phyloP scores from a whole-genome alignment of 2,888 invertebrate species.

The Empis livida region DNA sequence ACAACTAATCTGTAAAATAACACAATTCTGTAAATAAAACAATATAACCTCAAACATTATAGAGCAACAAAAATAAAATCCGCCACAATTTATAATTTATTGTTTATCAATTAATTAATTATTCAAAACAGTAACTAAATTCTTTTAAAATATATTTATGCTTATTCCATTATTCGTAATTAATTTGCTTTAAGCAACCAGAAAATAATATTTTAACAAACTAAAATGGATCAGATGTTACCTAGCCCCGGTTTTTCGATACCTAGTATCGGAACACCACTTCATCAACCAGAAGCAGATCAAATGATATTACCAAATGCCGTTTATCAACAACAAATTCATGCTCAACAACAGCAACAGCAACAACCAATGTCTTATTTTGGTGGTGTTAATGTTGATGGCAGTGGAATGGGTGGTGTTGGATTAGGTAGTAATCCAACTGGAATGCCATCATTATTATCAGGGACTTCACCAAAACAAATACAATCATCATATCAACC shows the following conservation, averaged over 20 bases:
- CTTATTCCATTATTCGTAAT: too few species aligned
- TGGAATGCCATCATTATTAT: conserved; percentile 46
- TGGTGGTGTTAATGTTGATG: not conserved
- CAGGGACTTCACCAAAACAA: conserved; percentile 51
- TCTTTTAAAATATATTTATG: too few species aligned
- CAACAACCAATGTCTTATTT: not conserved
- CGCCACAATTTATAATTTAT: too few species aligned
- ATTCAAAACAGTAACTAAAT: too few species aligned
- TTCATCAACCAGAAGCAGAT: conserved; percentile 84
- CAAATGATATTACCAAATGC: conserved; percentile 80
- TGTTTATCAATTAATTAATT: too few species aligned
- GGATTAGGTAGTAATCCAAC: conserved; percentile 30
- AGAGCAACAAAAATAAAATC: too few species aligned
- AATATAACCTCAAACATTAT: too few species aligned
- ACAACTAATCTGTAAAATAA: too few species aligned
- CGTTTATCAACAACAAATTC: conserved; percentile 60
- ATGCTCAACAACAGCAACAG: conserved; percentile 10
- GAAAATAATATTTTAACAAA: not conserved
- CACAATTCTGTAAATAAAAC: too few species aligned
- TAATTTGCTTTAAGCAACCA: too few species aligned
- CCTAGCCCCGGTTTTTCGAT: conserved; percentile 81
- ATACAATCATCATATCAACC: conserved; percentile 65
- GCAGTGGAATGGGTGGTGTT: not conserved
- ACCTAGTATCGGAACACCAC: conserved; percentile 79
- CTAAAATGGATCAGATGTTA: conserved; percentile 77